A percentile compares a stretch with the other conserved stretches of the same genome.
These are phyloP conservation scores for Drosophila azteca DNA, from an alignment of 1,140 invertebrate species.

Conservation along the genomic window DNA sequence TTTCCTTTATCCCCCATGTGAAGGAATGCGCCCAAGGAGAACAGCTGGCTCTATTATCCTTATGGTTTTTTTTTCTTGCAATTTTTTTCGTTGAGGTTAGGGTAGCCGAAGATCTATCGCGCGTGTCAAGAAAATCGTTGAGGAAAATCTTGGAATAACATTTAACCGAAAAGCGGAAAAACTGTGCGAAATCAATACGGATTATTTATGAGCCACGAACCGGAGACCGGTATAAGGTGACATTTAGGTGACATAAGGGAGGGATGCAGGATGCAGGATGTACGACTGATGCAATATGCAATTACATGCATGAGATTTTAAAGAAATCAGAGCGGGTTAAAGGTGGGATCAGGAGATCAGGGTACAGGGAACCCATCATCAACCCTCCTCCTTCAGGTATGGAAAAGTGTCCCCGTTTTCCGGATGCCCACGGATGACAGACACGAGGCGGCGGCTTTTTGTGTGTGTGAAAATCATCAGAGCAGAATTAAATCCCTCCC, in stretches of 20 bases:
- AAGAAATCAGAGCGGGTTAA: constrained; percentile 50
- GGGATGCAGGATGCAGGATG: not conserved
- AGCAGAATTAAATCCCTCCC: constrained; percentile 57
- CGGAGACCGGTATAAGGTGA: constrained; percentile 37
- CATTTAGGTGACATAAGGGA: constrained; percentile 29
- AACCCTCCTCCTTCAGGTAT: not conserved
- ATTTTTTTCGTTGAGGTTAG: constrained; percentile 23
- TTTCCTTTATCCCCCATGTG: constrained; percentile 1
- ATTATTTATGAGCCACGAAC: constrained; percentile 39
- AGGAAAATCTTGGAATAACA: constrained; percentile 26
- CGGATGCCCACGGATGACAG: not conserved
- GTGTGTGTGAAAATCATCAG: constrained; percentile 70
- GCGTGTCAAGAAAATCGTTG: constrained; percentile 55
- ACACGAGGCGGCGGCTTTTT: not conserved
- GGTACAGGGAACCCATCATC: constrained; percentile 15
- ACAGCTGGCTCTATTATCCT: constrained; percentile 63
- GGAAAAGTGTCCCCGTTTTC: too few relatives aligned
- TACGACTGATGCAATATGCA: constrained; percentile 55
- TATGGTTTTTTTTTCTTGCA: not conserved
- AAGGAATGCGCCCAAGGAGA: constrained; percentile 41
- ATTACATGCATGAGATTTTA: constrained; percentile 76
- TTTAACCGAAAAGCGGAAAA: constrained; percentile 6
- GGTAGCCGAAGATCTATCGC: constrained; percentile 23
- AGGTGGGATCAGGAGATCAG: constrained; percentile 13
- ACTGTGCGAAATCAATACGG: constrained; percentile 62